These are phyloP conservation scores for Anarsia innoxiella DNA, from an alignment of 2,888 invertebrate genomes.

Conservation along the genomic window DNA sequence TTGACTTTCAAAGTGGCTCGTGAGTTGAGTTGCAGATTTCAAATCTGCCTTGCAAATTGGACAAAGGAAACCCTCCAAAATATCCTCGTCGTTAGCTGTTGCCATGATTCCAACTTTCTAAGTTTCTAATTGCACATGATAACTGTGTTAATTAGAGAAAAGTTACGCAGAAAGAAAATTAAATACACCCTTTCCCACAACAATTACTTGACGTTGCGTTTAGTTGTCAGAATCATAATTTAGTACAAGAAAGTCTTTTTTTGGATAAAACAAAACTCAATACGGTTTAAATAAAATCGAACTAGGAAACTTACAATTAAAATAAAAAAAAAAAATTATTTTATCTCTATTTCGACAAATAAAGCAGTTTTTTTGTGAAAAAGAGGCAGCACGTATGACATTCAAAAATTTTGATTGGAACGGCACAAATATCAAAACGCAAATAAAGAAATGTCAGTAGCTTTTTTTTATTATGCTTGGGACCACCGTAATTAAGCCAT, in stretches of 20 bases:
- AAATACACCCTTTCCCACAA: slow-evolving; percentile 19
- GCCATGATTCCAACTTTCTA: slow-evolving; percentile 45
- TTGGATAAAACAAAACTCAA: too few relatives aligned
- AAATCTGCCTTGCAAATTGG: slow-evolving; percentile 95
- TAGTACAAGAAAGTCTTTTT: too few relatives aligned
- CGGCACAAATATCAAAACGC: too few relatives aligned
- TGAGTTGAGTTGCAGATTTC: slow-evolving; percentile 87
- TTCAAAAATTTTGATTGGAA: too few relatives aligned
- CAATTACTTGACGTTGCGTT: slow-evolving; percentile 8
- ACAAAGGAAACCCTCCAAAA: slow-evolving; percentile 95
- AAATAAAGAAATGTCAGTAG: too few relatives aligned
- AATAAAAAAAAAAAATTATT: too few relatives aligned
- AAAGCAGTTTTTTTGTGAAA: too few relatives aligned
- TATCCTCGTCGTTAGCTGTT: slow-evolving; percentile 70
- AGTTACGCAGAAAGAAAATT: slow-evolving; percentile 11
- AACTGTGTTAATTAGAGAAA: slow-evolving; percentile 17
- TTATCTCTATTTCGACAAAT: too few relatives aligned
- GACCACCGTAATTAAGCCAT: neutral
- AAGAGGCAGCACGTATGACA: too few relatives aligned
- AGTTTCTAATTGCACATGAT: slow-evolving; percentile 23
- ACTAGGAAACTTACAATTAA: too few relatives aligned
- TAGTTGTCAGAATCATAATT: neutral
- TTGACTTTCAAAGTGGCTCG: slow-evolving; percentile 90
- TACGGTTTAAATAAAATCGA: too few relatives aligned
- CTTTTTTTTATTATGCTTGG: too few relatives aligned